Base-by-base conservation (phyloP, 2,888 invertebrate genomes). In the Sesia apiformis region DNA sequence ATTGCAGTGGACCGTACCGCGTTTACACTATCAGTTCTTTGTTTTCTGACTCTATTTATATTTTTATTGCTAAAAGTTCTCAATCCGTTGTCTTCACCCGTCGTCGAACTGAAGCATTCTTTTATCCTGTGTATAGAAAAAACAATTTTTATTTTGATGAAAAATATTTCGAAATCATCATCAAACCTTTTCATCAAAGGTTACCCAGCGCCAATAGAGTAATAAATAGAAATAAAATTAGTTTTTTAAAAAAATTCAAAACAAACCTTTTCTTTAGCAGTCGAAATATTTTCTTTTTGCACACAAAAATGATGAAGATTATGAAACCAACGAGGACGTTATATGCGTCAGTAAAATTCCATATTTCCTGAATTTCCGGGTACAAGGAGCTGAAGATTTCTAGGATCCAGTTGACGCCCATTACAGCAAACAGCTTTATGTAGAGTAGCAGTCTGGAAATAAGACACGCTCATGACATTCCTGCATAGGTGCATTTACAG, bases 341-440 rank as follows among this genome's bases (percentile, higher is more conserved):
- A 67, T 92, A 91, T 38, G 92, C 81, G 64, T 94, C 94, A 2
- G 92, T 90, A 49, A 92, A 67, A 60, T 90, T 90, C 93, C 93
- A 94, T 50, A 92, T 66, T 56, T 76, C 76, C 3, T 78, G 61
- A 0, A 87, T 84, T 5, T 86, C 67, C 0, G 86, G 84, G 54
- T 90, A 91, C 4, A 91, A 60, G 78, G 92, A 92, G 43, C 93
- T 93, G 57, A 94, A 73, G 40, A 94, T 90, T 68, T 94, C 94
- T 78, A 93, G 87, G n/a, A 92, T 87, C 94, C 94, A 95, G 72
- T 92, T 94, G 59, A 94, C 90, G 3, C 94, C 94, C 94, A 94
- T 94, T 5, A 94, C 93, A 55, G 93, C 81, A 67, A 94, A 92
- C 38, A 94, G 77, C 70, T 94, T 94, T 59, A 94, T 63, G 73